Conservation (phyloP, 2,888 invertebrate species). For the Melanotus villosus region DNA sequence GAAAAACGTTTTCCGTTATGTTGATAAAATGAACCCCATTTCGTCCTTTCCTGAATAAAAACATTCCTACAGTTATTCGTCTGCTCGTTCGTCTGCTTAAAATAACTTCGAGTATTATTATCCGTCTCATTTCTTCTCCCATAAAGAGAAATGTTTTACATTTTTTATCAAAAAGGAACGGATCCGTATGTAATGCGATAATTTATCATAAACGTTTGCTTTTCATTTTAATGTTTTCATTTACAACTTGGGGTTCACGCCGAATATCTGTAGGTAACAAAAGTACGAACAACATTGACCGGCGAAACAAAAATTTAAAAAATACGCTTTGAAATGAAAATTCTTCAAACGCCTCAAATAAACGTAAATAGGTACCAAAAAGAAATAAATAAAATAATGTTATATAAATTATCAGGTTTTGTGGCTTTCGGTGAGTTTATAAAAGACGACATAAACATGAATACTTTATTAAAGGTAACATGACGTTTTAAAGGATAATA, state of each 20-base stretch:
- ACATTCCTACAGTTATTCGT: constrained; percentile 2
- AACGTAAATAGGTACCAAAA: too few relatives aligned
- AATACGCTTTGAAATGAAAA: too few relatives aligned
- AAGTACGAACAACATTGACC: too few relatives aligned
- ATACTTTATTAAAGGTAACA: too few relatives aligned
- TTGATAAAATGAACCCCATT: constrained; percentile 12
- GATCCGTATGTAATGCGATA: constrained; percentile 12
- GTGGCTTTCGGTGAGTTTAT: too few relatives aligned
- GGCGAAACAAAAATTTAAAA: too few relatives aligned
- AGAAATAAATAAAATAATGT: too few relatives aligned
- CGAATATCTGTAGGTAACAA: too few relatives aligned
- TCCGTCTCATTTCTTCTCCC: constrained; percentile 9
- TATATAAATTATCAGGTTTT: too few relatives aligned
- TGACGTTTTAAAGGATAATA: too few relatives aligned
- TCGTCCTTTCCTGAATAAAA: constrained; percentile 5
- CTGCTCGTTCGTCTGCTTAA: constrained; percentile 2
- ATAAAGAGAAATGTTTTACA: constrained; percentile 10
- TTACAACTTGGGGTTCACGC: not conserved
- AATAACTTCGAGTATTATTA: constrained; percentile 12
- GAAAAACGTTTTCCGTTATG: constrained; percentile 12
- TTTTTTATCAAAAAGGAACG: constrained; percentile 3
- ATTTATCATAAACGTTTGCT: constrained; percentile 5
- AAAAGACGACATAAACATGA: too few relatives aligned
- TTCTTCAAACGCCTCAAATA: too few relatives aligned
- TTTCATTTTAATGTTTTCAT: not conserved